phyloP scores from a whole-genome alignment of 2,797 vertebrate species.

The Propithecus deckenii region DNA sequence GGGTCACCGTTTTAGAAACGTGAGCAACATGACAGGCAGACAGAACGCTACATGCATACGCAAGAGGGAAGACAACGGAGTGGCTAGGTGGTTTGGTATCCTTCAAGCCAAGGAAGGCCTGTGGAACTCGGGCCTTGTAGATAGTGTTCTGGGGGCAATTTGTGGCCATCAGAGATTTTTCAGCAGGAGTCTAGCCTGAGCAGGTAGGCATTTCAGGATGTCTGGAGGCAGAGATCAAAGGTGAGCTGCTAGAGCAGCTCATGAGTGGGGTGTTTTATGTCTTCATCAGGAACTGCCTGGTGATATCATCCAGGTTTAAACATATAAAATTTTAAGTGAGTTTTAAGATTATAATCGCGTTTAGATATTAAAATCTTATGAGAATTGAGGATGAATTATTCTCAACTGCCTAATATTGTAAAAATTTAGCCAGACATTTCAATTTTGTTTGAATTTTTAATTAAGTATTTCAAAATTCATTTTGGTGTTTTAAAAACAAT shows the following conservation, averaged over 20 bases:
- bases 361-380: not conserved
- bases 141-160: not conserved
- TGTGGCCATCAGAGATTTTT: not conserved
- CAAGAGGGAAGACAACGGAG: not conserved
- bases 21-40: not conserved
- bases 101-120: not conserved
- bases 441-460: not conserved
- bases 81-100: too few species aligned
- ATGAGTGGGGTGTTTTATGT: not conserved
- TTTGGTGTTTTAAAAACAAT: not conserved
- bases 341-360: not conserved
- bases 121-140: not conserved
- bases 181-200: not conserved
- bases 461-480: not conserved
- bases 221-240: not conserved
- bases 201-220: not conserved
- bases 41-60: rapidly evolving
- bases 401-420: not conserved
- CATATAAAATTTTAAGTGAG: not conserved
- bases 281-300: not conserved
- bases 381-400: not conserved
- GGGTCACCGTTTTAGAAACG: not conserved
- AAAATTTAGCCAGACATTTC: not conserved
- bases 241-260: not conserved
- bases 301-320: not conserved